These are phyloP conservation scores for Entomobrya proxima DNA, from an alignment of 2,888 invertebrate species.

Conservation along the genomic window DNA sequence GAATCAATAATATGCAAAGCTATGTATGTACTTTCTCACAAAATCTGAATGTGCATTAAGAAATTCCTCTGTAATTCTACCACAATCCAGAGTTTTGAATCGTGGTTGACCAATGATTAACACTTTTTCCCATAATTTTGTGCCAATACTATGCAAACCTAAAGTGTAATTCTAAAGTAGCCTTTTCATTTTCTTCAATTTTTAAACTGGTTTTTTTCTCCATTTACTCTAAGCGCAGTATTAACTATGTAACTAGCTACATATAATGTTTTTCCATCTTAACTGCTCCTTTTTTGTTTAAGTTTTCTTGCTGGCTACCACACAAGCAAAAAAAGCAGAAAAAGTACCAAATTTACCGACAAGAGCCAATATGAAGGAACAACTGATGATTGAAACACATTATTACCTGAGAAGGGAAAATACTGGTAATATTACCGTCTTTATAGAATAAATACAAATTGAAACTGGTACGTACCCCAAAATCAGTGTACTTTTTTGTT, in stretches of 20 bases:
- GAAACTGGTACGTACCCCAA: conserved; percentile 6
- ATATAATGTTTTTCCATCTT: neutral
- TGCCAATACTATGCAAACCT: neutral
- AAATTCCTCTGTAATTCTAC: conserved; percentile 25
- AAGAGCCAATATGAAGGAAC: conserved; percentile 53
- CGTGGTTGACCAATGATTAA: conserved; percentile 37
- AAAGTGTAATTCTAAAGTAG: neutral
- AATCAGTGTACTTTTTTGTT: conserved; percentile 9
- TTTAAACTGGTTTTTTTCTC: conserved; percentile 50
- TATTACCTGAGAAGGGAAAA: neutral
- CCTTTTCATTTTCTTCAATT: conserved; percentile 4
- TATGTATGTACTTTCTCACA: conserved; percentile 9
- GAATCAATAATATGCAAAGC: conserved; percentile 18
- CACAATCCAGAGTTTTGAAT: neutral
- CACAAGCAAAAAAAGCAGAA: conserved; percentile 38
- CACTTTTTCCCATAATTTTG: conserved; percentile 36
- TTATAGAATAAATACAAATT: conserved; percentile 40
- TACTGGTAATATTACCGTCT: neutral
- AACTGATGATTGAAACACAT: conserved; percentile 22
- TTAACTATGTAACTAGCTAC: neutral
- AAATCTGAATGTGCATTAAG: conserved; percentile 19
- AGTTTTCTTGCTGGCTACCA: conserved; percentile 34
- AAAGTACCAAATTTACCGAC: no score
- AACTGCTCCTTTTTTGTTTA: conserved; percentile 22
- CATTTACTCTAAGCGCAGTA: no score